phyloP scores from a whole-genome alignment of 2,113 vertebrate genomes.

The Chaetops frenatus region DNA sequence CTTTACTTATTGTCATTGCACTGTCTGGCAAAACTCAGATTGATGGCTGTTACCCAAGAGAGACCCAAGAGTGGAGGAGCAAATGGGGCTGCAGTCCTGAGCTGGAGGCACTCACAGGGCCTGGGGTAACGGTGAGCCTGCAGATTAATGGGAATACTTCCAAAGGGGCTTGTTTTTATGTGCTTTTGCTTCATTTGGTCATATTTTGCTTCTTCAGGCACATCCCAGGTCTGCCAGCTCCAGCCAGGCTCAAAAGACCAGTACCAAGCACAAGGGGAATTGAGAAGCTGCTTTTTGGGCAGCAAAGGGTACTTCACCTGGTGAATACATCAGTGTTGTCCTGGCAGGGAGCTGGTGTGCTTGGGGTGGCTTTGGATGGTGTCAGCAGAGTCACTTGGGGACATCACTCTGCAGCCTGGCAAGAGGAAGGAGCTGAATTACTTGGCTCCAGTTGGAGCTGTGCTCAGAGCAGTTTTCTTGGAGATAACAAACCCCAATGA shows the following conservation, averaged over 20 bases:
- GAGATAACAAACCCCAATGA: neutral
- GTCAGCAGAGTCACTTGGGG: neutral
- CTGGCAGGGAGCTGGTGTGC: neutral
- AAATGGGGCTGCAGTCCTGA: neutral
- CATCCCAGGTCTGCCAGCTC: neutral
- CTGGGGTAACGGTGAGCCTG: neutral
- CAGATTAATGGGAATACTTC: neutral
- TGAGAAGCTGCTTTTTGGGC: neutral
- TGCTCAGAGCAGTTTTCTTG: neutral
- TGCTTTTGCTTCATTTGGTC: neutral
- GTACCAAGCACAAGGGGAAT: neutral
- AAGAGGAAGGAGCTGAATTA: neutral
- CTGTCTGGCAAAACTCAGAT: constrained; percentile 52
- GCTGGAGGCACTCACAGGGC: neutral
- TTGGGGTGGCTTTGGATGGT: neutral
- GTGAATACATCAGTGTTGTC: neutral
- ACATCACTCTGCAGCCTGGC: neutral
- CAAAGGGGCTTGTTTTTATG: neutral
- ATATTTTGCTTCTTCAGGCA: neutral
- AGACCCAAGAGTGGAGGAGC: neutral
- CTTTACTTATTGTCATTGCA: constrained; percentile 61
- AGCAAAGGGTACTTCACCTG: neutral
- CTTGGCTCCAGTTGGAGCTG: neutral
- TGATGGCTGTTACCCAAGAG: constrained; percentile 42
- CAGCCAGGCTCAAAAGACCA: neutral